Evolutionary conservation across 2,888 invertebrate genomes (phyloP), one percentile per base, ranked within the genome.

Genomic region (Parasteatoda lunata): DNA sequence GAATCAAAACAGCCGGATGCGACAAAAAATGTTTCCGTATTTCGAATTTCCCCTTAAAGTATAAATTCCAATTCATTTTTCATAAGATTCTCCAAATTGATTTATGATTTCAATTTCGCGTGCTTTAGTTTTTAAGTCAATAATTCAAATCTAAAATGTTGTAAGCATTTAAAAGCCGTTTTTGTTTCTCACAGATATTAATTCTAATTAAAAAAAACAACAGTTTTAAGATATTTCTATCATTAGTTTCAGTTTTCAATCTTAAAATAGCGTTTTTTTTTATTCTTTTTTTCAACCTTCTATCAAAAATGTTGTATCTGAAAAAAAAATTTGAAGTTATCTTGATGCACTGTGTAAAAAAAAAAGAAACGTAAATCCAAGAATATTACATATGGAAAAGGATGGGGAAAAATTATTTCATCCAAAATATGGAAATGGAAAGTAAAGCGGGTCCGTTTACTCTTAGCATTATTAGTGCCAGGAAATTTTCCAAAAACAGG

Each of bases 241-340:
- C 30, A 30, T 30, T 30, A 30, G 30, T 30, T 30, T 30, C 30
- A 30, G 30, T 30, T 30, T 30, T 30, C 2, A 30, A 30, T 30
- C 30, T 30, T 30, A 30, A 30, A 30, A 30, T 30, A 30, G 73
- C 78, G 78, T 59, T 73, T 66, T 69, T 75, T 75, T 75, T 73
- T 84, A 79, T 75, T 73, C 66, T 51, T 51, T 73, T 69, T 69
- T 72, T 84, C 79, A 84, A 84, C 78, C 84, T 52, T 11, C 84
- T 79, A 84, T 84, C 84, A 84, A 79, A 84, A 84, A 79, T 70
- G 79, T 64, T 73, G 84, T 72, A 52, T 59, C 75, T 52, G 48
- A 30, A 59, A 65, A 75, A 81, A 83, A 76, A 76, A 47, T 15
- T 51, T 68, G 45, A 84, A 78, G 68, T 64, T 79, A 54, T 79